Base-by-base conservation (phyloP, 2,113 vertebrate species). In the Cyanoderma ruficeps region DNA sequence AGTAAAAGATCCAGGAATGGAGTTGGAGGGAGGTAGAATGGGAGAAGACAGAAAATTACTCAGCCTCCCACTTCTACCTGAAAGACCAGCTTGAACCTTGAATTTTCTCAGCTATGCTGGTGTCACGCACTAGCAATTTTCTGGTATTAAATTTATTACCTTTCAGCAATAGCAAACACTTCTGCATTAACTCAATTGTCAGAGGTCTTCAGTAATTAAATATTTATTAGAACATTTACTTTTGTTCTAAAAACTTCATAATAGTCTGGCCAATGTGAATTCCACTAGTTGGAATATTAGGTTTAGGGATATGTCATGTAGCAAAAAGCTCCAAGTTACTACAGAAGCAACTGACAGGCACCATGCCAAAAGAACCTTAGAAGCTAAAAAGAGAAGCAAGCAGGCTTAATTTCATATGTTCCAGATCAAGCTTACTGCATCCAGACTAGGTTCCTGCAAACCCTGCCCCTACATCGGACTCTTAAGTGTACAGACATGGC, bases 21-120 rank as follows among this genome's bases (percentile, higher is more conserved):
- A 60, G 17, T 0, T 42, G 18, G 7, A 25, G 16, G 5, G 9
- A 83, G 10, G 41, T 0, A 1, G 27, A 83, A 83, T 3, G 6
- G 18, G 20, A 84, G 10, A 47, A 52, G 41, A 87, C 18, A n/a
- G 39, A 92, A 77, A 90, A 91, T 60, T 67, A 70, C 25, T 42
- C 57, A 61, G 24, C 57, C 37, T 86, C 27, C 15, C 11, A 63
- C 13, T 59, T 63, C 10, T 37, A 7, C 14, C 30, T 20, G 24
- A 74, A 93, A 78, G 39, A 91, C 3, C 24, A 92, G 28, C 23
- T 49, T 55, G 35, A 82, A 60, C 12, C 22, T 77, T 71, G 63
- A 82, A 68, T 82, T 82, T 64, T 82, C 63, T 75, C 63, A 61
- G 41, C 23, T 50, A n/a, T 20, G 14, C 4, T 71, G 15, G 9